Evolutionary conservation across 1,140 invertebrate genomes (phyloP).

Genomic region (Heliconius congener): DNA sequence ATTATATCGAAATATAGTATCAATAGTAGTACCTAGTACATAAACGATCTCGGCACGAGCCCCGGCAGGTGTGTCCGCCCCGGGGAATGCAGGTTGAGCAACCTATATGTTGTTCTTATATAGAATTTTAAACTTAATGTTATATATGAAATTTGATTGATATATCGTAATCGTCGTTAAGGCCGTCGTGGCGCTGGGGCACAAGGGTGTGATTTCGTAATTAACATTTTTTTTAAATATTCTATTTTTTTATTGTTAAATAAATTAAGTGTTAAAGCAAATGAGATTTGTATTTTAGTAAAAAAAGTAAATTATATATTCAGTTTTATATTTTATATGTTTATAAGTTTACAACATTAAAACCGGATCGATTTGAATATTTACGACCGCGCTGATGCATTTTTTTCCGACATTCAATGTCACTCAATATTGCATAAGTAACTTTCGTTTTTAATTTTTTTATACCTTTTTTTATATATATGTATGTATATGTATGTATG

Average conservation of each 20-base stretch:
- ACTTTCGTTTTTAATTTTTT: neutral
- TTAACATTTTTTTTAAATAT: no score
- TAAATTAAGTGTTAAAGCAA: no score
- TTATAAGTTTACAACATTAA: neutral
- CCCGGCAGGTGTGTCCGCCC: conserved; percentile 21
- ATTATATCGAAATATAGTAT: conserved; percentile 25
- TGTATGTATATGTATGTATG: no score
- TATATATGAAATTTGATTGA: neutral
- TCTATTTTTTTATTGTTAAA: no score
- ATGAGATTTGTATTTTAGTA: no score
- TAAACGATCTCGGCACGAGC: conserved; percentile 20
- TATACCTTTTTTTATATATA: neutral
- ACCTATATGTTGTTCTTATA: neutral
- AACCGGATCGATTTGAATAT: conserved; percentile 9
- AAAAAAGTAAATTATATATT: neutral
- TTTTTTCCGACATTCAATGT: neutral
- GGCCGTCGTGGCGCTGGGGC: no score
- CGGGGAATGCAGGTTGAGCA: neutral
- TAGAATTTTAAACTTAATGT: neutral
- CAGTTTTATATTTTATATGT: neutral
- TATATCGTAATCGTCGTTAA: neutral
- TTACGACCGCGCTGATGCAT: conserved; percentile 9
- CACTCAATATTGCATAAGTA: conserved; percentile 11
- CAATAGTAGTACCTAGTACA: conserved; percentile 16
- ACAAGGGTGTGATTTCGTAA: no score